phyloP scores from a whole-genome alignment of 2,888 invertebrate species.

The Calliscelio sp. region DNA sequence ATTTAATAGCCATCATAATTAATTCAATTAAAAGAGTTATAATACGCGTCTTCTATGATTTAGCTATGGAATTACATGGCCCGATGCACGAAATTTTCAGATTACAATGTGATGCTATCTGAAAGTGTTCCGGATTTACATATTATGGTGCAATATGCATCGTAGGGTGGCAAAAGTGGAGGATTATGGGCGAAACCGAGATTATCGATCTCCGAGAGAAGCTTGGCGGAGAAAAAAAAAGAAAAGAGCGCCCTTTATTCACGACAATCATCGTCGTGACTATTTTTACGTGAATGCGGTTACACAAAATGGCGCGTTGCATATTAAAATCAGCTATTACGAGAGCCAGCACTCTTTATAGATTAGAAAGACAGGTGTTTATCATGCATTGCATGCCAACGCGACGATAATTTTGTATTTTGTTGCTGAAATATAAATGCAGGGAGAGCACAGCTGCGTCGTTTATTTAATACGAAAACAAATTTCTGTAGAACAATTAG shows the following conservation, averaged over 20 bases:
- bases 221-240: constrained; percentile 33
- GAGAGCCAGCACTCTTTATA: constrained; percentile 78
- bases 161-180: constrained; percentile 59
- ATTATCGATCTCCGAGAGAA: constrained; percentile 68
- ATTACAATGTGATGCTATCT: constrained; percentile 64
- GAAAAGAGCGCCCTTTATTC: constrained; percentile 49
- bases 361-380: constrained; percentile 80
- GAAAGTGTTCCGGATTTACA: constrained; percentile 66
- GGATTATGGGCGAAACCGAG: constrained; percentile 63
- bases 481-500: constrained; percentile 20
- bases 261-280: constrained; percentile 68
- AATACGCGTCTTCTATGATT: constrained; percentile 37
- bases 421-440: not conserved
- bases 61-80: constrained; percentile 43
- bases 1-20: constrained; percentile 26
- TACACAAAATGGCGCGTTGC: constrained; percentile 76
- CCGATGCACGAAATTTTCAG: constrained; percentile 60
- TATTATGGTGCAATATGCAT: constrained; percentile 64
- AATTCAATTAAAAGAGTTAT: constrained; percentile 30
- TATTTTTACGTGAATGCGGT: constrained; percentile 63
- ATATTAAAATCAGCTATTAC: constrained; percentile 64
- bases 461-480: not conserved
- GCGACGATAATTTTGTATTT: not conserved
- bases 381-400: not conserved
- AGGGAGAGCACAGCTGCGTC: not conserved